Conservation (phyloP, 2,888 invertebrate genomes). For the Dryococelus australis region DNA sequence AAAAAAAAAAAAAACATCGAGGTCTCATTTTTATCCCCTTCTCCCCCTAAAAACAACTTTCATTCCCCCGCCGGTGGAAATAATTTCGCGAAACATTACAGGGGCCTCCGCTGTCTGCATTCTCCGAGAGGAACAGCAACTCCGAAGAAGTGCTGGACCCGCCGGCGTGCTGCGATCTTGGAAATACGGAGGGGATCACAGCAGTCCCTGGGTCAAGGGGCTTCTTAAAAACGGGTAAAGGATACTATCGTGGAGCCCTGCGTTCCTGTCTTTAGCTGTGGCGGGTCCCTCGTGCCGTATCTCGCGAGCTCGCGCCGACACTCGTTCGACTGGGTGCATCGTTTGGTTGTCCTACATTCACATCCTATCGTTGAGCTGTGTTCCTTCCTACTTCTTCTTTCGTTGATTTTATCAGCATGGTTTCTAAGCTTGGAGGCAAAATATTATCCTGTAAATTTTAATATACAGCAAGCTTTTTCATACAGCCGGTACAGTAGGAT, state of each 20-base stretch:
- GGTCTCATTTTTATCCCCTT: background rate
- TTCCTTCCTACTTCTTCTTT: too few species aligned
- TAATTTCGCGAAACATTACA: background rate
- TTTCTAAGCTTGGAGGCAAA: too few species aligned
- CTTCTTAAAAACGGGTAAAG: background rate
- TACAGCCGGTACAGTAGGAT: too few species aligned
- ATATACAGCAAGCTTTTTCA: too few species aligned
- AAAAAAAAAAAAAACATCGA: background rate
- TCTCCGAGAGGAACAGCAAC: background rate
- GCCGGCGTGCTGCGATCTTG: background rate
- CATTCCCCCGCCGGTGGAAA: background rate
- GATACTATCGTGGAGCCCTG: background rate
- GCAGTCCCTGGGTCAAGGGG: background rate
- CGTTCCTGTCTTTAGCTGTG: background rate
- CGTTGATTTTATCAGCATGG: too few species aligned
- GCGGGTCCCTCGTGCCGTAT: background rate
- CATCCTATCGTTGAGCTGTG: too few species aligned
- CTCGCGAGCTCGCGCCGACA: too few species aligned
- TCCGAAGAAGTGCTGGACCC: background rate
- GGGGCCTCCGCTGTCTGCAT: background rate
- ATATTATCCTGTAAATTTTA: too few species aligned
- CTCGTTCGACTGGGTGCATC: too few species aligned
- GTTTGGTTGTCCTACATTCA: background rate
- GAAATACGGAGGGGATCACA: background rate
- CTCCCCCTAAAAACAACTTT: background rate